These are phyloP conservation scores for Hemicordylus capensis DNA, from an alignment of 2,113 vertebrate genomes.

Conservation along the genomic window DNA sequence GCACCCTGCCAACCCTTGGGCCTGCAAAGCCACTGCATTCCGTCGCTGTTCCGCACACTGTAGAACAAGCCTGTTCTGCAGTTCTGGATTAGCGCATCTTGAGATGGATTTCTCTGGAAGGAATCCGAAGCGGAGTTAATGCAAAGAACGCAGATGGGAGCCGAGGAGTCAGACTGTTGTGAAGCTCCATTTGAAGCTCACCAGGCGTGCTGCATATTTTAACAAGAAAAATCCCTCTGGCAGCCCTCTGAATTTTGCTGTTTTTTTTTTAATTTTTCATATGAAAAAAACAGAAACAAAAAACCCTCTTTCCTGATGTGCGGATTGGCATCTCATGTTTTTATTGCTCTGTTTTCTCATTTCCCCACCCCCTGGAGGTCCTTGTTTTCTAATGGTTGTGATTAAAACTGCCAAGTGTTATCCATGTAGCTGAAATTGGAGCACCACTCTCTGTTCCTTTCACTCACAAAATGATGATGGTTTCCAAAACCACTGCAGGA, in stretches of 20 bases:
- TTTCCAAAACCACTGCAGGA: not conserved
- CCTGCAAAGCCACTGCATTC: no score
- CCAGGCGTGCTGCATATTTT: not conserved
- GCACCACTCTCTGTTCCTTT: not conserved
- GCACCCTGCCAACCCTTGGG: no score
- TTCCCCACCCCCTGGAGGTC: not conserved
- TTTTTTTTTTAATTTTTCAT: not conserved
- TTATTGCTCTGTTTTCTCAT: accelerated
- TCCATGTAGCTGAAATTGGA: not conserved
- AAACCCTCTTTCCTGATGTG: not conserved
- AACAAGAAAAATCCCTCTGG: slow-evolving; percentile 16
- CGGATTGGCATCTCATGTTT: not conserved
- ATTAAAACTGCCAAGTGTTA: not conserved
- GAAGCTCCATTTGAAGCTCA: slow-evolving; percentile 9
- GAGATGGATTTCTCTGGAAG: not conserved
- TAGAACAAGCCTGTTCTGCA: not conserved
- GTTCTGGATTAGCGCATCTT: not conserved
- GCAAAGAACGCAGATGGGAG: slow-evolving; percentile 29
- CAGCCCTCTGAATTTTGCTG: slow-evolving; percentile 8
- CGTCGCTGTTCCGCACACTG: not conserved
- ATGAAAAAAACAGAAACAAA: no score
- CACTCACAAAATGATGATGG: not conserved
- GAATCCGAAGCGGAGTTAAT: not conserved
- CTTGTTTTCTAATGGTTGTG: not conserved
- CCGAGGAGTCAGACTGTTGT: slow-evolving; percentile 26